A percentile compares a stretch with the other conserved stretches of the same genome.
Conservation (phyloP, 2,113 vertebrate genomes). For the Microtus pennsylvanicus region DNA sequence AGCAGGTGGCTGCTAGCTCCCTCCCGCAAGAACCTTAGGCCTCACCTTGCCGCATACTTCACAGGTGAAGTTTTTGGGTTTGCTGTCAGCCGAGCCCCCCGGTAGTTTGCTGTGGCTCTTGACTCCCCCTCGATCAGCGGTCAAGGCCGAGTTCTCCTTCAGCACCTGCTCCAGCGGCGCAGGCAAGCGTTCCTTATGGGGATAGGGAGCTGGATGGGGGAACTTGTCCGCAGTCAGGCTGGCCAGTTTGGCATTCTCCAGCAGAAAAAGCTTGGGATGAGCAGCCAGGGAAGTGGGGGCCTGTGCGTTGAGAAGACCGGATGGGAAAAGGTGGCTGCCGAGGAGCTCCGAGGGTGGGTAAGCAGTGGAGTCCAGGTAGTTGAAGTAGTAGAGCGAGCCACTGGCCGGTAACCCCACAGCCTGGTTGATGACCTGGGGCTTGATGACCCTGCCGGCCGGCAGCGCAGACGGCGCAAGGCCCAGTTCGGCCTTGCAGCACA, state of each 20-base stretch:
- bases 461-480: slow-evolving; percentile 89
- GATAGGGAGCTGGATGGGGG: slow-evolving; percentile 90
- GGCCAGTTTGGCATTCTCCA: slow-evolving; percentile 95
- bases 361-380: slow-evolving; percentile 96
- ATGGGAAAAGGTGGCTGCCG: slow-evolving; percentile 93
- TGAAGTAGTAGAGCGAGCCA: slow-evolving; percentile 97
- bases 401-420: slow-evolving; percentile 92
- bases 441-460: slow-evolving; percentile 92
- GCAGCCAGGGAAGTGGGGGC: slow-evolving; percentile 92
- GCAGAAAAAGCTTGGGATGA: slow-evolving; percentile 95
- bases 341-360: slow-evolving; percentile 93
- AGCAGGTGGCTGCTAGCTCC: background rate
- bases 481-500: slow-evolving; percentile 93
- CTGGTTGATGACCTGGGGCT: slow-evolving; percentile 97
- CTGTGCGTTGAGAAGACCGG: slow-evolving; percentile 90
- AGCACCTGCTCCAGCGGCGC: slow-evolving; percentile 97
- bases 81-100: slow-evolving; percentile 88
- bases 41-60: slow-evolving; percentile 99
- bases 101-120: slow-evolving; percentile 92
- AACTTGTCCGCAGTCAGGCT: slow-evolving; percentile 91
- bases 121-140: slow-evolving; percentile 87
- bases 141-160: slow-evolving; percentile 93
- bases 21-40: background rate
- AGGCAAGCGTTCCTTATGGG: slow-evolving; percentile 95
- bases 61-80: slow-evolving; percentile 98